Evolutionary conservation across 1,140 invertebrate species (phyloP).

Genomic region (Tenebrio molitor): DNA sequence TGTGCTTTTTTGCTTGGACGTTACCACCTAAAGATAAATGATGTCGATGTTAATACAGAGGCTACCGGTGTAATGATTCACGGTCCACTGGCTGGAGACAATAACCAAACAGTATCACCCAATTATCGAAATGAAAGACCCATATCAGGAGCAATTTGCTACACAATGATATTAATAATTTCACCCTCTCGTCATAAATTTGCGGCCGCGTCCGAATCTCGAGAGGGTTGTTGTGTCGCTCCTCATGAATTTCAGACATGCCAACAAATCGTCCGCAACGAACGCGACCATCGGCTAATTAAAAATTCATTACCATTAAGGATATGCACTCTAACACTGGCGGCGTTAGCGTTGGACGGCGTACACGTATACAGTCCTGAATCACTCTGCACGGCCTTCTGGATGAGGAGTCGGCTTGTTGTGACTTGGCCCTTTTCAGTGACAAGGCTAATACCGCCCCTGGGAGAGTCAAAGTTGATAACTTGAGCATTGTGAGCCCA

Average conservation of each 20-base stretch:
- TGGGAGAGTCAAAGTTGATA: slow-evolving; percentile 85
- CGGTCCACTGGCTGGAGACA: not conserved
- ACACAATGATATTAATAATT: slow-evolving; percentile 4
- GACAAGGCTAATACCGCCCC: slow-evolving; percentile 79
- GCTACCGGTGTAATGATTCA: not conserved
- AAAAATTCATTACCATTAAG: slow-evolving; percentile 82
- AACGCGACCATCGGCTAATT: no score
- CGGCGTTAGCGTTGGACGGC: slow-evolving; percentile 84
- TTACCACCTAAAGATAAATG: not conserved
- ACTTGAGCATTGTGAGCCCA: slow-evolving; percentile 87
- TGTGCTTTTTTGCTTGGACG: not conserved
- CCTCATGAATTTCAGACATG: not conserved
- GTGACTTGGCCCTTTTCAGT: slow-evolving; percentile 85
- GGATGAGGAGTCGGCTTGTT: slow-evolving; percentile 83
- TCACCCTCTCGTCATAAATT: not conserved
- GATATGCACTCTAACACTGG: slow-evolving; percentile 83
- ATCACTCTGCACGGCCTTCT: slow-evolving; percentile 80
- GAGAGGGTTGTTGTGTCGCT: not conserved
- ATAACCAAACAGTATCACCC: not conserved
- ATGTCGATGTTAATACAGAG: not conserved
- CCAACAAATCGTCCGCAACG: not conserved
- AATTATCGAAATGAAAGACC: slow-evolving; percentile 8
- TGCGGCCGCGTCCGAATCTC: not conserved
- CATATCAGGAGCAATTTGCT: slow-evolving; percentile 1
- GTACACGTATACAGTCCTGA: slow-evolving; percentile 84